Percentiles rank a stretch among this genome's conserved stretches.
Evolutionary conservation across 2,888 invertebrate genomes (phyloP).

Genomic region (Matsumyia berberina): DNA sequence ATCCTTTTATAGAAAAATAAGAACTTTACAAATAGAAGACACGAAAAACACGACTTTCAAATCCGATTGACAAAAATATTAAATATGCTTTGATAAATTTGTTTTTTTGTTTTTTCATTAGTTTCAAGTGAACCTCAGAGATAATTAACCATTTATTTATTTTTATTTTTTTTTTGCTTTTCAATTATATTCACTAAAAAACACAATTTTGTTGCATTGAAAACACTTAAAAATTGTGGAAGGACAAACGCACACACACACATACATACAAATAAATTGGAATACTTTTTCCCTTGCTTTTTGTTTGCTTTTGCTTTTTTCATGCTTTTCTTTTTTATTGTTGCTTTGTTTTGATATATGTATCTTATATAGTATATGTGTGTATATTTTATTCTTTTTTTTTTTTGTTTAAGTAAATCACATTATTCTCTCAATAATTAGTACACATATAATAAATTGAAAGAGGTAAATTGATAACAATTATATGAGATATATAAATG

Average conservation of each 20-base stretch:
- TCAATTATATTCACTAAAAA: constrained; percentile 43
- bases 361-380: constrained; percentile 50
- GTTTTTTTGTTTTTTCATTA: constrained; percentile 11
- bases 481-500: constrained; percentile 74
- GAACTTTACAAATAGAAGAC: constrained; percentile 65
- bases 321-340: constrained; percentile 27
- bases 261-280: constrained; percentile 68
- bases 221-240: constrained; percentile 73
- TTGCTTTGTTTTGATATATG: constrained; percentile 46
- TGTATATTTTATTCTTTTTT: constrained; percentile 36
- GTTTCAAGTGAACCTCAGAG: constrained; percentile 60
- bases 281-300: constrained; percentile 71
- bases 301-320: constrained; percentile 55
- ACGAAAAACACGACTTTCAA: constrained; percentile 55
- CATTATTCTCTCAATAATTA: constrained; percentile 73
- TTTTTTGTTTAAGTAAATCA: constrained; percentile 70
- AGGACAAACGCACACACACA: constrained; percentile 59
- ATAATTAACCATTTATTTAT: constrained; percentile 51
- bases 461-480: constrained; percentile 74
- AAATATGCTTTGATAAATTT: constrained; percentile 34
- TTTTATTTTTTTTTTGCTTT: constrained; percentile 41
- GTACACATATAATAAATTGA: constrained; percentile 75
- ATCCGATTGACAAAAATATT: constrained; percentile 61
- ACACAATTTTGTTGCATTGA: constrained; percentile 72
- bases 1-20: constrained; percentile 65